Evolutionary conservation across 1,140 invertebrate species (phyloP).

Genomic region (Heliconius hewitsoni): DNA sequence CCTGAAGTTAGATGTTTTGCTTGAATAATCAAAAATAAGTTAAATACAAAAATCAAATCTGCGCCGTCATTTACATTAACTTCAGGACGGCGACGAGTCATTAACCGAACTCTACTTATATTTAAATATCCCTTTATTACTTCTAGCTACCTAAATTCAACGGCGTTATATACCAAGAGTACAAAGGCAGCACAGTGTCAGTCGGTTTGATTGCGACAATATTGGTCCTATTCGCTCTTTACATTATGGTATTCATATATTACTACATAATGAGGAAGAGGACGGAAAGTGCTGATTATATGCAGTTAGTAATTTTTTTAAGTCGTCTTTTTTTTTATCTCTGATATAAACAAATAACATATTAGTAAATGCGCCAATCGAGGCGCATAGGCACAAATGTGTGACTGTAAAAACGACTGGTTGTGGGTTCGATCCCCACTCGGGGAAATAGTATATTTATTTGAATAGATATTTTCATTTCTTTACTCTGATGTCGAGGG

Average conservation of each 20-base stretch:
- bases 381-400: no score
- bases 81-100: no score
- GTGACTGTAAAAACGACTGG: no score
- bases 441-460: no score
- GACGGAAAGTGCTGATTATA: constrained; percentile 35
- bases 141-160: constrained; percentile 57
- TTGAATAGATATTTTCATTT: no score
- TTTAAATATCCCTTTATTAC: background rate
- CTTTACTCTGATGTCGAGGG: no score
- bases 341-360: background rate
- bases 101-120: background rate
- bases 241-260: constrained; percentile 50
- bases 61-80: no score
- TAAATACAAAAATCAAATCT: no score
- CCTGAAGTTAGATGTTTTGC: no score
- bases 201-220: constrained; percentile 44
- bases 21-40: no score
- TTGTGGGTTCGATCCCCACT: no score
- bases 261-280: constrained; percentile 38
- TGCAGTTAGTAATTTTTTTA: constrained; percentile 45
- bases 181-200: constrained; percentile 27
- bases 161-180: constrained; percentile 44
- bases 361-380: background rate
- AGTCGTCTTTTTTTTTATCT: background rate
- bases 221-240: constrained; percentile 45